Evolutionary conservation across 2,113 vertebrate genomes (phyloP), one percentile per base, ranked within the genome.

Genomic region (Riparia riparia): DNA sequence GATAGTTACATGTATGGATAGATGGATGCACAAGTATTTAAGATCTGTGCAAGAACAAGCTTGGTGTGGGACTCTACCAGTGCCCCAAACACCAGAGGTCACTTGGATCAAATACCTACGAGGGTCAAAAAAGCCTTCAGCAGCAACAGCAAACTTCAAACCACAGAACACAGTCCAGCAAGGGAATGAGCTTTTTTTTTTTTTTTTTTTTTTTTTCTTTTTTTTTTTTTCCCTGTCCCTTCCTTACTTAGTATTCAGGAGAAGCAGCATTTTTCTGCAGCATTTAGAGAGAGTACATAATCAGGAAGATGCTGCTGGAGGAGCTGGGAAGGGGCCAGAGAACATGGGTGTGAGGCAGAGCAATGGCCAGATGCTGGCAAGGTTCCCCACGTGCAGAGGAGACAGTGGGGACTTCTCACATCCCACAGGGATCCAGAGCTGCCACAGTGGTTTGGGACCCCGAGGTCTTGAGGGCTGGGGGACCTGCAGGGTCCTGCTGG

Each of bases 241-340:
- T 72, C 13, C 50, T 70, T 78, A 44, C 26, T 96, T 94, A 79
- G 78, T 65, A 95, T 90, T 90, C 93, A 92, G 88, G 68, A 70
- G 89, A 74, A 89, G 82, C 68, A 86, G 64, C 71, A 39, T 71
- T 96, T 90, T 93, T 76, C 72, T 90, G 88, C 72, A 95, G 92
- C 51, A 29, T 93, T 88, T 90, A 24, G 60, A 28, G 64, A 50
- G 64, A 93, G 60, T 74, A 92, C 89, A 93, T 93, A 93, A 93
- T 42, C 34, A 89, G 80, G 64, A 81, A 68, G 68, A 74, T 13
- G 80, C 79, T 94, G 68, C 90, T 89, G 76, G 82, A 88, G 76
- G 79, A 83, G 76, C 56, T 91, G 88, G 82, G 82, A 93, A 83
- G 25, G 37, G 31, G 47, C 64, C 93, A 97, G 84, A 47, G 78